phyloP scores from a whole-genome alignment of 2,113 vertebrate genomes.

The Entosphenus tridentatus region DNA sequence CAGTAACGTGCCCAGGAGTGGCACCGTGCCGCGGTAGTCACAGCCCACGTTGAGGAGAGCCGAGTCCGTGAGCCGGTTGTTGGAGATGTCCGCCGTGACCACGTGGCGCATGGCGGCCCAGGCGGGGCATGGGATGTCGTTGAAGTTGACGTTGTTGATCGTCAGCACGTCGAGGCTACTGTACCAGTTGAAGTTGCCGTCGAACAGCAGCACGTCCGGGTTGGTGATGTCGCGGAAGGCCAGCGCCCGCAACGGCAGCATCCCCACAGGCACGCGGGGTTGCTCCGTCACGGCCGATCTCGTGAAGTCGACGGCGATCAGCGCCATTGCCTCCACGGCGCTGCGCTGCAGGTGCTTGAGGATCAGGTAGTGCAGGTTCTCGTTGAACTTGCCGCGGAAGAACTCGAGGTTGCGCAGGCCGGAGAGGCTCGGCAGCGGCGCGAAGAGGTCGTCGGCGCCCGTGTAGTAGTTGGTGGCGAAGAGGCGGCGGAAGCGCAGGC shows the following conservation, averaged over 20 bases:
- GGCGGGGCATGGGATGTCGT: slow-evolving; percentile 35
- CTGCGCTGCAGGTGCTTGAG: slow-evolving; percentile 26
- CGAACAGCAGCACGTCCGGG: slow-evolving; percentile 40
- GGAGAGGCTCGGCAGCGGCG: slow-evolving; percentile 19
- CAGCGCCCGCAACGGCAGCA: slow-evolving; percentile 23
- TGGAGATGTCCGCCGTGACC: slow-evolving; percentile 23
- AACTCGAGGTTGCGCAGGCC: slow-evolving; percentile 23
- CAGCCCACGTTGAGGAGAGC: slow-evolving; percentile 32
- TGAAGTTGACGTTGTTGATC: slow-evolving; percentile 38
- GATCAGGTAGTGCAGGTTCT: slow-evolving; percentile 32
- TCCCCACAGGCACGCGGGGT: slow-evolving; percentile 15
- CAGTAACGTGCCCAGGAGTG: slow-evolving; percentile 21
- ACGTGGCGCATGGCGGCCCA: slow-evolving; percentile 28
- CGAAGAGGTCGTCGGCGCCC: slow-evolving; percentile 23
- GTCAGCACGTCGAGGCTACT: slow-evolving; percentile 23
- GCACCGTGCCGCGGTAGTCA: slow-evolving; percentile 19
- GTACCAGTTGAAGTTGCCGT: slow-evolving; percentile 53
- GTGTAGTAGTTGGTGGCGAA: slow-evolving; percentile 45
- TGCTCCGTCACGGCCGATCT: slow-evolving; percentile 23
- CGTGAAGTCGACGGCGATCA: slow-evolving; percentile 43
- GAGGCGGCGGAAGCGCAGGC: slow-evolving; percentile 37
- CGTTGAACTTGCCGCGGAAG: slow-evolving; percentile 43
- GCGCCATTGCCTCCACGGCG: slow-evolving; percentile 18
- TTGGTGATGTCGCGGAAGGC: slow-evolving; percentile 45
- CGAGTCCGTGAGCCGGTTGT: slow-evolving; percentile 22